Conservation (phyloP, 1,140 invertebrate species). For the Trachymyrmex septentrionalis region DNA sequence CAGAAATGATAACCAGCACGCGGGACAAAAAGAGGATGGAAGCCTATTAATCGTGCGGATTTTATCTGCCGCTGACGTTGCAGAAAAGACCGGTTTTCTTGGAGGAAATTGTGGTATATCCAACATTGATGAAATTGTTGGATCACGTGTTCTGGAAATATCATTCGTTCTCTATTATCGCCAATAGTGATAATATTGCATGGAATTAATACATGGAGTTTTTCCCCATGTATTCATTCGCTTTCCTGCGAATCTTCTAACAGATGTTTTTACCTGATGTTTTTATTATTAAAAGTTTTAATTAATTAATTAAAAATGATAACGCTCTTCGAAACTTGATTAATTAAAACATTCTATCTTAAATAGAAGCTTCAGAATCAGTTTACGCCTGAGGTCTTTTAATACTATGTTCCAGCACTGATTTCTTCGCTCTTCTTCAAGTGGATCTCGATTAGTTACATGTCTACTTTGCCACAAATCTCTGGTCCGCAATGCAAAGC, state of each 20-base stretch:
- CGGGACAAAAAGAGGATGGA: slow-evolving; percentile 62
- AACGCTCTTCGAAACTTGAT: not conserved
- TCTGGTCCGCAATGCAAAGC: slow-evolving; percentile 50
- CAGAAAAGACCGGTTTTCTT: slow-evolving; percentile 12
- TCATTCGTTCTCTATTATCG: not conserved
- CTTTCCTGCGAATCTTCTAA: not conserved
- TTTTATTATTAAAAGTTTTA: not conserved
- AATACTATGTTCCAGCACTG: not conserved
- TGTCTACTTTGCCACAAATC: slow-evolving; percentile 18
- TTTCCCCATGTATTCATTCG: not conserved
- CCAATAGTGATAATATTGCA: not conserved
- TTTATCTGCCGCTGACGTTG: slow-evolving; percentile 74
- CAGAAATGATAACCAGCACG: slow-evolving; percentile 63
- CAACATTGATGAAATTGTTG: slow-evolving; percentile 53
- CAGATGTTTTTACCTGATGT: not conserved
- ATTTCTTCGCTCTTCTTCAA: not conserved
- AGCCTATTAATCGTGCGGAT: slow-evolving; percentile 76
- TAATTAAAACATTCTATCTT: not conserved
- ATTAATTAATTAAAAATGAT: slow-evolving; percentile 7
- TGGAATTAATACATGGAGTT: not conserved
- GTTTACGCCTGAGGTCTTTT: not conserved
- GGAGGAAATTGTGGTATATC: not conserved
- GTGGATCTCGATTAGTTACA: slow-evolving; percentile 32
- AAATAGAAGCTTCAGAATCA: not conserved
- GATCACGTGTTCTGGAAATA: slow-evolving; percentile 35